Base-by-base conservation (phyloP, 2,113 vertebrate genomes). In the Proteles cristata region DNA sequence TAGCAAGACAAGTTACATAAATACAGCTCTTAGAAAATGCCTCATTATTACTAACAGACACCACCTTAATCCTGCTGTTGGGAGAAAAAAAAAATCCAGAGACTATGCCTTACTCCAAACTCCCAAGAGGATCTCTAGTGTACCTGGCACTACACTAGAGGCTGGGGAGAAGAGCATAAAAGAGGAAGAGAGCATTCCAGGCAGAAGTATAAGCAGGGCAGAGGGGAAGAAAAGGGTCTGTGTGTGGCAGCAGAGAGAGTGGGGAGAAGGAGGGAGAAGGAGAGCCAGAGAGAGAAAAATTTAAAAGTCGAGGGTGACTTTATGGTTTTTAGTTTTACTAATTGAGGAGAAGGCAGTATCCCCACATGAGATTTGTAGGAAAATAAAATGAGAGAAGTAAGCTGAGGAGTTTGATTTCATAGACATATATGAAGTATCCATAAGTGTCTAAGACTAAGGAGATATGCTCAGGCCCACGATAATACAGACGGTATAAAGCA, bases 31-130 rank as follows among this genome's bases (percentile, higher is more conserved):
- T 81, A 92, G 83, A 97, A 96, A 96, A 97, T 90, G 79, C 74
- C 69, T 90, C 96, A 88, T 97, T 97, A 97, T 97, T 97, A 96
- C 90, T 93, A 84, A 94, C 89, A 97, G 94, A 98, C 96, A 96
- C 94, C 96, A 98, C 93, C 94, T 96, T 96, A 96, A 81, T 90
- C 28, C 71, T 81, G 17, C 74, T 79, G 96, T 84, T 68, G 68
- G 39, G 61, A 93, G 85, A 96, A 87, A 68, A 96, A 89, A 68
- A 63, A 85, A 95, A 95, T 73, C 43, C 48, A 61, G 5, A 88
- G 66, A 61, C 89, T 65, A 66, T 48, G 76, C 16, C 66, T 91
- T 93, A 61, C 31, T 45, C 45, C 21, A 87, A 5, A 81, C 16
- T 50, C 45, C 68, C 68, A 26, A 90, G 69, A 79, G 43, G 15